A percentile compares a stretch with the other conserved stretches of the same genome.
phyloP scores from a whole-genome alignment of 2,888 invertebrate species.

The Artemia sp. region DNA sequence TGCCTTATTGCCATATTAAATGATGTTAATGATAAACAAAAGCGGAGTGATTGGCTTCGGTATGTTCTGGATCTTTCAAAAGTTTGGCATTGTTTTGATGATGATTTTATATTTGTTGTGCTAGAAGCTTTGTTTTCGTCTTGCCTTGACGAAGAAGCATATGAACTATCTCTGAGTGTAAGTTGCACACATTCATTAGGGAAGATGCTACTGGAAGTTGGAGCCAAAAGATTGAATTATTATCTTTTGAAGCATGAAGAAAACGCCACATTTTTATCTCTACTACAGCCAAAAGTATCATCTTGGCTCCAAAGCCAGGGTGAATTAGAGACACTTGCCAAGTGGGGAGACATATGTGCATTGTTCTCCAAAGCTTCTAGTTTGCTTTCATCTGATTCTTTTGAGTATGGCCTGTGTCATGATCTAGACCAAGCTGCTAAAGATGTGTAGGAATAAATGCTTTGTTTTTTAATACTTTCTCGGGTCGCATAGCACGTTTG shows the following conservation, averaged over 20 bases:
- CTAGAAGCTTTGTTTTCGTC: background rate
- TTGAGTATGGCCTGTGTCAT: background rate
- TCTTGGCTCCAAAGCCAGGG: conserved; percentile 11
- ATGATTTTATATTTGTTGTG: background rate
- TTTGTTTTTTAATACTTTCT: background rate
- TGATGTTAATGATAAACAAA: background rate
- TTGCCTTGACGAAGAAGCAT: background rate
- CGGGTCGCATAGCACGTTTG: conserved; percentile 7
- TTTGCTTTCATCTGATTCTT: background rate
- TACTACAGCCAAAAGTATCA: background rate
- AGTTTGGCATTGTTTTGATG: conserved; percentile 11
- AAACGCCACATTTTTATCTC: background rate
- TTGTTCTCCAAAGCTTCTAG: conserved; percentile 7
- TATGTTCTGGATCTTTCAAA: background rate
- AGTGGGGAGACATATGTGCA: background rate
- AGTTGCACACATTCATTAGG: background rate
- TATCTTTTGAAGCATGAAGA: background rate
- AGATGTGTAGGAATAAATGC: background rate
- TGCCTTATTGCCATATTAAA: conserved; percentile 50
- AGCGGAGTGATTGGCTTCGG: conserved; percentile 6
- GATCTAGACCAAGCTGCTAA: background rate
- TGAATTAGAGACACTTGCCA: background rate
- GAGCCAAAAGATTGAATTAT: background rate
- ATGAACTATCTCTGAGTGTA: background rate
- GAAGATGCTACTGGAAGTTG: background rate